Conservation (phyloP, 2,113 vertebrate genomes). For the Stigmatopora nigra region DNA sequence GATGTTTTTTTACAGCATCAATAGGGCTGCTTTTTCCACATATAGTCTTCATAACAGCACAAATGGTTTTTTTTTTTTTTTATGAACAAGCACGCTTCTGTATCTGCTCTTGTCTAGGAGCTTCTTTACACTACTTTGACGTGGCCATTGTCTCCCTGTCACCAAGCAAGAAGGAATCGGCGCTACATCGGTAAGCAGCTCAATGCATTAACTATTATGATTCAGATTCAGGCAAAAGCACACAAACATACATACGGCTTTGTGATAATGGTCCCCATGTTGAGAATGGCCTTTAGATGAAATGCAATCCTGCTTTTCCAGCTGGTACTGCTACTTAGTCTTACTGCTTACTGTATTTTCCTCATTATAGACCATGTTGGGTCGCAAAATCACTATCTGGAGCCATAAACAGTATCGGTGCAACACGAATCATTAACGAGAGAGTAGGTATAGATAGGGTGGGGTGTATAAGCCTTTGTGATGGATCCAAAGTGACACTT, state of each 20-base stretch:
- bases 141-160: constrained; percentile 12
- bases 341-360: neutral
- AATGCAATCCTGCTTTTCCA: constrained; percentile 50
- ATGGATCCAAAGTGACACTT: constrained; percentile 57
- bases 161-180: constrained; percentile 3
- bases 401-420: no score
- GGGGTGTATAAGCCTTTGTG: constrained; percentile 34
- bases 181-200: constrained; percentile 14
- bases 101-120: constrained; percentile 24
- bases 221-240: constrained; percentile 7
- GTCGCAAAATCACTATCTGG: no score
- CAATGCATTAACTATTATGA: constrained; percentile 30
- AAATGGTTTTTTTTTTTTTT: no score
- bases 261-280: constrained; percentile 52
- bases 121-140: constrained; percentile 6
- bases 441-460: neutral
- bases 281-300: constrained; percentile 34
- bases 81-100: constrained; percentile 52
- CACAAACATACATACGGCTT: constrained; percentile 26
- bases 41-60: constrained; percentile 24
- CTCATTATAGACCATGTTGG: neutral
- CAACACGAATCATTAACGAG: no score
- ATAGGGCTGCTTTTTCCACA: constrained; percentile 34
- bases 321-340: constrained; percentile 18
- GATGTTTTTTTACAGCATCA: constrained; percentile 53